These are phyloP conservation scores for Zaprionus gabonicus DNA, from an alignment of 1,140 invertebrate genomes.

Conservation along the genomic window DNA sequence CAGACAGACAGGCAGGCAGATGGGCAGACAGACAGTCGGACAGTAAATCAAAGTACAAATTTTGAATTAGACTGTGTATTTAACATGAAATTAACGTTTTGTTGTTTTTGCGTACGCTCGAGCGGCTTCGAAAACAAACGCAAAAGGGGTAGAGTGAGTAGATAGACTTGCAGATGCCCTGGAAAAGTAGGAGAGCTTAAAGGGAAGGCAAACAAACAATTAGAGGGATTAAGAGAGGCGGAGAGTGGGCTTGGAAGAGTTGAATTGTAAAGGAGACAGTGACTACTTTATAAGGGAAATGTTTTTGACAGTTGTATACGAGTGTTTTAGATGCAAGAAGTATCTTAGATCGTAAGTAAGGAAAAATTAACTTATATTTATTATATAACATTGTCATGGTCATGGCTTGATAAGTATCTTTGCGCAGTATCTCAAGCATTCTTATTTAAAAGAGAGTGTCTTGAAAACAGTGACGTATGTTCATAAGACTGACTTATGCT, in stretches of 20 bases:
- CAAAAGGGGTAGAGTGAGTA: slow-evolving; percentile 4
- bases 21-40: not conserved
- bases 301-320: not conserved
- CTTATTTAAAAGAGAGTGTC: not conserved
- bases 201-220: too few relatives aligned
- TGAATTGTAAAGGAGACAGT: too few relatives aligned
- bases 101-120: slow-evolving; percentile 43
- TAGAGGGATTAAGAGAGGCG: not conserved
- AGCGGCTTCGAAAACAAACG: slow-evolving; percentile 40
- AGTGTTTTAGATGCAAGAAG: not conserved
- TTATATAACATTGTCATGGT: too few relatives aligned
- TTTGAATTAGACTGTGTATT: slow-evolving; percentile 33
- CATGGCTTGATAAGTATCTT: not conserved
- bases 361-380: too few relatives aligned
- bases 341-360: not conserved
- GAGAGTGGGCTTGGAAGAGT: not conserved
- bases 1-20: not conserved
- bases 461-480: not conserved
- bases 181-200: not conserved
- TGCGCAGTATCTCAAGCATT: not conserved
- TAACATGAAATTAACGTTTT: slow-evolving; percentile 45
- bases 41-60: slow-evolving; percentile 28
- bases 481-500: not conserved
- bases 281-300: fast-evolving
- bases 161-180: slow-evolving; percentile 2